A percentile compares a stretch with the other conserved stretches of the same genome.
Conservation (phyloP, 2,888 invertebrate genomes). For the Nowickia ferox region DNA sequence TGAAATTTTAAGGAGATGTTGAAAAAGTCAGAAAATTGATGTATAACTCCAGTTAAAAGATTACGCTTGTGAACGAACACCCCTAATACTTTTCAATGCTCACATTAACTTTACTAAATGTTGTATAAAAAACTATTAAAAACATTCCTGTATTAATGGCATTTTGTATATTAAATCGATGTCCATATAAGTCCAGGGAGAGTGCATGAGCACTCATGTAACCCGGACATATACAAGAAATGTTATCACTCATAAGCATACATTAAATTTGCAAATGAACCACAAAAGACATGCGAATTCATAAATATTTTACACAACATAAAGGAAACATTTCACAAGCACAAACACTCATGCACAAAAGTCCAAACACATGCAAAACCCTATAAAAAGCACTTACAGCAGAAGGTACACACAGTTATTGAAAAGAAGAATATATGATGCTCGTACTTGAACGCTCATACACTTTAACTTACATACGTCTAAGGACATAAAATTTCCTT, state of each 20-base stretch:
- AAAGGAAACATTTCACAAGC: conserved; percentile 32
- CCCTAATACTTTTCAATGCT: neutral
- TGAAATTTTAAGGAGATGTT: too few species aligned
- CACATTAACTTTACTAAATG: conserved; percentile 1
- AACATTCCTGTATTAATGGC: conserved; percentile 13
- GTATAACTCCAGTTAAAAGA: neutral
- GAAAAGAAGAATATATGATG: conserved; percentile 21
- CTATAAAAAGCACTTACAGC: conserved; percentile 15
- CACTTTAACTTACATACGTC: neutral
- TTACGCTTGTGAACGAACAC: too few species aligned
- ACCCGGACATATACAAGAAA: conserved; percentile 27
- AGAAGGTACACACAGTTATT: conserved; percentile 14
- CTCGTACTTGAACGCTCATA: neutral
- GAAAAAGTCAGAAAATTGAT: neutral
- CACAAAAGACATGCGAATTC: conserved; percentile 73
- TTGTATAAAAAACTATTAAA: conserved; percentile 33
- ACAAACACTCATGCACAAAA: neutral
- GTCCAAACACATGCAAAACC: neutral
- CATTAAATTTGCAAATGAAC: conserved; percentile 72
- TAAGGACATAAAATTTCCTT: conserved; percentile 2
- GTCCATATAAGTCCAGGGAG: neutral
- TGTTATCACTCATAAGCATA: conserved; percentile 64
- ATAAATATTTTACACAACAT: conserved; percentile 69
- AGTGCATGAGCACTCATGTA: neutral
- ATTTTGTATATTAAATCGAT: conserved; percentile 24